Evolutionary conservation across 2,113 vertebrate genomes (phyloP), one percentile per base, ranked within the genome.

Genomic region (Hippocampus mohnikei): DNA sequence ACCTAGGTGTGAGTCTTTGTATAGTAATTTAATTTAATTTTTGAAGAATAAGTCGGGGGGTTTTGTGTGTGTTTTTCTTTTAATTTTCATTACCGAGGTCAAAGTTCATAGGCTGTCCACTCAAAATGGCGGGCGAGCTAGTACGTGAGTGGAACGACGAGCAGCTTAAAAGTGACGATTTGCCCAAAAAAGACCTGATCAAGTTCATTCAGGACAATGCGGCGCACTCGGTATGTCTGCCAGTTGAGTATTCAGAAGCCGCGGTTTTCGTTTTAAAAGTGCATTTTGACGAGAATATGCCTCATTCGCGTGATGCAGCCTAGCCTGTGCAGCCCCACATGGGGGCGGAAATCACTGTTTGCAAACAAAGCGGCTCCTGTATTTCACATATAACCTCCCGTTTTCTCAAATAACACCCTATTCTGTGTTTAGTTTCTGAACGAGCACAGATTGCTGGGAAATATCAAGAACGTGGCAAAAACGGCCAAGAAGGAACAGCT

Each of bases 391-490:
- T 10, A 56, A 21, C 33, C 20, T 33, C 48, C 8, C 11, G 29
- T 3, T 33, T 1, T 40, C 7, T 12, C 37, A 27, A 23, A 44
- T 21, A 44, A 18, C 21, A 21, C 58, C 13, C 8, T 27, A 2
- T n/a, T 41, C 0, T 40, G 4, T 29, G 50, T 82, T 83, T 13
- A 99, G 97, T 99, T 98, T 87, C 95, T 98, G 73, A 91, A 92
- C 62, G 95, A 98, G 81, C 94, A 97, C 88, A 96, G 95, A 68
- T 90, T 98, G 77, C 79, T 96, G 76, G 96, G 96, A 87, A 98
- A 97, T 80, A 93, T 97, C 42, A 99, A 98, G 86, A 98, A 96
- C 85, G 95, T 98, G 69, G 93, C 94, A 0, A 98, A 98, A 90
- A 96, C 95, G 0, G 95, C 95, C 23, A 98, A 95, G 16, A 98